Evolutionary conservation across 2,888 invertebrate species (phyloP).

Genomic region (Drosophila percnosoma): DNA sequence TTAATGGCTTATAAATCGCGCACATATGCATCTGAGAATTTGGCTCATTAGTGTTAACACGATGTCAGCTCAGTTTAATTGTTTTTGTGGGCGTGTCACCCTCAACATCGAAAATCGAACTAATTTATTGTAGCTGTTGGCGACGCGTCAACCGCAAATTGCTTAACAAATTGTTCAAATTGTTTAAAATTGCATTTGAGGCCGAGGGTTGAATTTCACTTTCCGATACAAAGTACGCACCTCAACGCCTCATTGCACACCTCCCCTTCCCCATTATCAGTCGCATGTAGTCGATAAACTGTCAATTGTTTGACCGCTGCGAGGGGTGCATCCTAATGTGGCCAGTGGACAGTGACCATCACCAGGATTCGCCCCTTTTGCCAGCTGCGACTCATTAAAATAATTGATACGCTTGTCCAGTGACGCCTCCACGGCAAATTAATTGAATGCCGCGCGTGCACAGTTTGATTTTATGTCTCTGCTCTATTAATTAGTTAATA

Average conservation of each 20-base stretch:
- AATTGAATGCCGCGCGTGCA: conserved; percentile 63
- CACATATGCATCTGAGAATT: conserved; percentile 25
- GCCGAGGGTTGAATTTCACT: conserved; percentile 39
- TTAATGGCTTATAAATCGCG: conserved; percentile 40
- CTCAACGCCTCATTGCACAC: conserved; percentile 72
- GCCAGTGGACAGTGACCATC: conserved; percentile 64
- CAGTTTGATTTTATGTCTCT: conserved; percentile 63
- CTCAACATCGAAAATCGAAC: conserved; percentile 39
- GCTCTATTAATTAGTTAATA: conserved; percentile 75
- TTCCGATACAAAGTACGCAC: conserved; percentile 44
- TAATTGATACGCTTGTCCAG: conserved; percentile 78
- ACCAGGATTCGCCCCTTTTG: conserved; percentile 21
- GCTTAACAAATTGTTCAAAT: conserved; percentile 73
- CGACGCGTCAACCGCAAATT: conserved; percentile 68
- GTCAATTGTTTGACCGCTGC: conserved; percentile 54
- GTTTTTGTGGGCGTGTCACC: conserved; percentile 33
- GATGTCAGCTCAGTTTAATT: conserved; percentile 45
- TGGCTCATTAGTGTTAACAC: conserved; percentile 60
- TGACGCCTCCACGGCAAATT: conserved; percentile 67
- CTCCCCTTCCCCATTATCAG: conserved; percentile 1
- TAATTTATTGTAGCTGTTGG: conserved; percentile 69
- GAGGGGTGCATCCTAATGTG: conserved; percentile 76
- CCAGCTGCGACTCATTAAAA: conserved; percentile 64
- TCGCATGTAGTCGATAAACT: conserved; percentile 39
- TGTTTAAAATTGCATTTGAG: conserved; percentile 71